Conservation (phyloP, 2,888 invertebrate species). For the Junonia oenone region DNA sequence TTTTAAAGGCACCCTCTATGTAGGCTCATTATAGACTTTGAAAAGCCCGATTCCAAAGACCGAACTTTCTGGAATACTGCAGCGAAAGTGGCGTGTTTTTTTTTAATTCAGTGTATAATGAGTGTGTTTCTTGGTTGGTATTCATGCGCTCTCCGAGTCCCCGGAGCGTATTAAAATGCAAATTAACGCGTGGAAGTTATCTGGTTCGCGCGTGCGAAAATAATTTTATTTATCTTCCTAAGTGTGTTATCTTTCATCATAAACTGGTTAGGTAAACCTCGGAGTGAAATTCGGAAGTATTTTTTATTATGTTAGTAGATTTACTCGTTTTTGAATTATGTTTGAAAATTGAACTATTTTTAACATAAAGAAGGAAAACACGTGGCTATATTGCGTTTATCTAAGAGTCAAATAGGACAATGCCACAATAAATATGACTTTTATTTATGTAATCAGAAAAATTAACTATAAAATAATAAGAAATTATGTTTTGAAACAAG, state of each 20-base stretch:
- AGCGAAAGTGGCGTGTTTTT: background rate
- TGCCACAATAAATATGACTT: no score
- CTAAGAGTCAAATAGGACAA: no score
- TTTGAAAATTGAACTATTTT: no score
- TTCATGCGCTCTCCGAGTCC: background rate
- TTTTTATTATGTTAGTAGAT: no score
- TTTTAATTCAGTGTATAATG: constrained; percentile 9
- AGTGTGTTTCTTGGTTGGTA: constrained; percentile 5
- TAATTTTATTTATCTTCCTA: constrained; percentile 8
- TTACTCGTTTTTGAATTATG: no score
- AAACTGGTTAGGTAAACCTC: background rate
- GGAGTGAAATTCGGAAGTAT: background rate
- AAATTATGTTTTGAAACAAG: no score
- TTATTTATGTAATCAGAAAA: no score
- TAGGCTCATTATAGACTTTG: constrained; percentile 15
- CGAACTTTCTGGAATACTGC: constrained; percentile 4
- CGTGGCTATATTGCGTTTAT: no score
- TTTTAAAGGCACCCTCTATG: constrained; percentile 35
- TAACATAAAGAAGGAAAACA: no score
- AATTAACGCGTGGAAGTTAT: constrained; percentile 12
- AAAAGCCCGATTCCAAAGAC: constrained; percentile 10
- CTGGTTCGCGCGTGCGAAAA: background rate
- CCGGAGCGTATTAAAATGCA: constrained; percentile 13
- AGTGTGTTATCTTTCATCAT: background rate
- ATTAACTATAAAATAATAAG: no score